Base-by-base conservation (phyloP, 2,797 vertebrate species). In the Eulemur mongoz region DNA sequence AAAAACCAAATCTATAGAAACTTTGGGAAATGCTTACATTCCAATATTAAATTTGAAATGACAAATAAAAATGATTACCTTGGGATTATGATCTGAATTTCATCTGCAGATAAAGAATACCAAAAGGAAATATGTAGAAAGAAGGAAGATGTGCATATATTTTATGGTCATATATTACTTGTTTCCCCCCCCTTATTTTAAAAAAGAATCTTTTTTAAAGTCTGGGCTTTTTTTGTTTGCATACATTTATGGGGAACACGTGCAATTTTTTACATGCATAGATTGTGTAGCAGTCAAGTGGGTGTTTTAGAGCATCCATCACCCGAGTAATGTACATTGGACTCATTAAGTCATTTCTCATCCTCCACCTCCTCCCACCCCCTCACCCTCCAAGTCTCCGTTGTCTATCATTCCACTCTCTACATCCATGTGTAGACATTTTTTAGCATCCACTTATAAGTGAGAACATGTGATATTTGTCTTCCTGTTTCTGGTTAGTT, bases 71-170 rank as follows among this genome's bases (percentile, higher is more conserved):
- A 82, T n/a, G 50, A 86, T 93, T 38, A 38, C 9, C 1, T 18
- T 40, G 48, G 78, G 30, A 52, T 81, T 48, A 48, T 76, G 85
- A n/a, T 79, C 86, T 90, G 81, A 86, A 91, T 92, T 81, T 89
- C 43, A 73, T 61, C 54, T 78, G 54, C 72, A 82, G 43, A 17
- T 93, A 40, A 82, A 89, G 84, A 85, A 82, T 38, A 70, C 32
- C 27, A 32, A 52, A 59, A 93, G 45, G 9, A 85, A 85, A 79
- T n/a, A 40, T 4, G 3, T 14, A 54, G 72, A 91, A 89, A 96
- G 54, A 69, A 91, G 48, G 73, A 78, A 89, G 57, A 38, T 80
- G 15, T 67, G 18, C 25, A 38, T 38, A 30, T 40, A n/a, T 40
- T 80, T 94, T 87, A 40, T 22, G 43, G 18, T 52, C 69, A 50